These are phyloP conservation scores for Shargacucullia verbasci DNA, from an alignment of 2,888 invertebrate genomes.

Conservation along the genomic window DNA sequence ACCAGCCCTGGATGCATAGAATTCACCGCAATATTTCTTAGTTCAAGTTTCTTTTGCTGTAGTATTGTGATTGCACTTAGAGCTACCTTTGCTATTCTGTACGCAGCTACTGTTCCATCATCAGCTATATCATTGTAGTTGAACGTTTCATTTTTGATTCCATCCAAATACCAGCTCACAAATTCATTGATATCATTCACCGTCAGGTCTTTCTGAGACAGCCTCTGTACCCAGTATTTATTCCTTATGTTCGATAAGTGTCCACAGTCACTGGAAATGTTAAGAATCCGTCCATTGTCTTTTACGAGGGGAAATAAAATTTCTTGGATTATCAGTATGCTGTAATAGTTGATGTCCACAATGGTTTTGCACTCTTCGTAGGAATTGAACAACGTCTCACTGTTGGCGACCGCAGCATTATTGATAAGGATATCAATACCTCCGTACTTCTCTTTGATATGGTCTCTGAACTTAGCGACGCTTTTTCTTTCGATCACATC, in stretches of 20 bases:
- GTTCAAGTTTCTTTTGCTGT: conserved; percentile 90
- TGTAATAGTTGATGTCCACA: conserved; percentile 91
- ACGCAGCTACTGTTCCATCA: conserved; percentile 89
- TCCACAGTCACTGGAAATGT: conserved; percentile 92
- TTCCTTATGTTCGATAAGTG: conserved; percentile 89
- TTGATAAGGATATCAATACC: conserved; percentile 93
- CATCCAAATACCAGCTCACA: conserved; percentile 90
- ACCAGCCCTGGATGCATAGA: conserved; percentile 93
- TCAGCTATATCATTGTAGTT: conserved; percentile 71
- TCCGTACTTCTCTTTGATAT: conserved; percentile 88
- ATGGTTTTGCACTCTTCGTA: conserved; percentile 88
- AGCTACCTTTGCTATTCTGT: conserved; percentile 92
- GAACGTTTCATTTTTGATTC: conserved; percentile 67
- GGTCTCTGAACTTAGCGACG: conserved; percentile 88
- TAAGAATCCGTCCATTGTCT: conserved; percentile 92
- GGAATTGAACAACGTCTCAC: conserved; percentile 57
- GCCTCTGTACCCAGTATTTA: conserved; percentile 69
- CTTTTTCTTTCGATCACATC: conserved; percentile 76
- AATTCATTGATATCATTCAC: conserved; percentile 80
- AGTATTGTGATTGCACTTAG: conserved; percentile 91
- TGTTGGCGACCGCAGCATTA: conserved; percentile 91
- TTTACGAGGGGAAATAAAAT: conserved; percentile 91
- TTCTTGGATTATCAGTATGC: conserved; percentile 90
- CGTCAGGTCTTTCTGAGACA: conserved; percentile 69
- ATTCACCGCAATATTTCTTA: conserved; percentile 89